Conservation (phyloP, 2,797 vertebrate species). For the Acanthornis magna region DNA sequence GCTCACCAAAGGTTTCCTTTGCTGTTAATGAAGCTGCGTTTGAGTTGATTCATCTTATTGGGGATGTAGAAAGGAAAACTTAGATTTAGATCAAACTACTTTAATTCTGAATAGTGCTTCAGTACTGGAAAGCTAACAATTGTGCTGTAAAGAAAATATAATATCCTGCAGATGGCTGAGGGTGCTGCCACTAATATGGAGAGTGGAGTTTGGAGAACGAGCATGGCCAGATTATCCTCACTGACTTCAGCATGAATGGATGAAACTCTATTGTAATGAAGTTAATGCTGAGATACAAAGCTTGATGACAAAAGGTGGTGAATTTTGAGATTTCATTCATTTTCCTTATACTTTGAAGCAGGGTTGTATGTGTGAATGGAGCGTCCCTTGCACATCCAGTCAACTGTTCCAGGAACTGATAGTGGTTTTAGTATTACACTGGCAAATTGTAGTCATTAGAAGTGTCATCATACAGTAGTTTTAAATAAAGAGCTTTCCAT, state of each 20-base stretch:
- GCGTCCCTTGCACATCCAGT: background rate
- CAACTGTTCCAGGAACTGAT: background rate
- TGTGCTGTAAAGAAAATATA: conserved; percentile 60
- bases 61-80: background rate
- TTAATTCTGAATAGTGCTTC: conserved; percentile 30
- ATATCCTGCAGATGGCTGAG: conserved; percentile 21
- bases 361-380: background rate
- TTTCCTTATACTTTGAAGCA: background rate
- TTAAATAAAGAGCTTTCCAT: background rate
- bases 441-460: background rate
- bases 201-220: conserved; percentile 12
- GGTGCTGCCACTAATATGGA: background rate
- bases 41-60: background rate
- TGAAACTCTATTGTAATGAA: conserved; percentile 52
- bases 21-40: background rate
- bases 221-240: conserved; percentile 43
- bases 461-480: background rate
- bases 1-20: background rate
- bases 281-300: background rate
- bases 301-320: background rate
- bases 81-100: background rate
- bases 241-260: conserved; percentile 47
- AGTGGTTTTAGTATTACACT: background rate
- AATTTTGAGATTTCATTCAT: background rate
- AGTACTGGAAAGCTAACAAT: conserved; percentile 28